Conservation (phyloP, 2,888 invertebrate species). For the Malachius bipustulatus region DNA sequence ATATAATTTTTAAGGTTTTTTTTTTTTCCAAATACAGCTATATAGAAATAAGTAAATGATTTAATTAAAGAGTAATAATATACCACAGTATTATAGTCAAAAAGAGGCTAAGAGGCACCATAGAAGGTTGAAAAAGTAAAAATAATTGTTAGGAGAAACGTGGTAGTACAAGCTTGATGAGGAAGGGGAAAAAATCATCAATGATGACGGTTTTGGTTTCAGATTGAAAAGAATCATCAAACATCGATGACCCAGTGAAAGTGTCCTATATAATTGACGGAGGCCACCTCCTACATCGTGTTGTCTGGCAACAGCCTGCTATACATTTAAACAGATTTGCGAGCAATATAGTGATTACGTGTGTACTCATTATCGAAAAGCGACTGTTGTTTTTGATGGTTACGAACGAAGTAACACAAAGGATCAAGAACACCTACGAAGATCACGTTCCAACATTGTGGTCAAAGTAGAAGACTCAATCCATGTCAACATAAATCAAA, state of each 20-base stretch:
- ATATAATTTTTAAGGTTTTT: too few relatives aligned
- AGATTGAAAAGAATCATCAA: not conserved
- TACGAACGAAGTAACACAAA: conserved; percentile 1
- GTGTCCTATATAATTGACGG: not conserved
- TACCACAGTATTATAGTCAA: too few relatives aligned
- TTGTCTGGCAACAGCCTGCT: not conserved
- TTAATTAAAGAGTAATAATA: too few relatives aligned
- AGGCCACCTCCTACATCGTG: not conserved
- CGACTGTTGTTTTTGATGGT: not conserved
- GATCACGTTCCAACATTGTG: too few relatives aligned
- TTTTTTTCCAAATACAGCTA: too few relatives aligned
- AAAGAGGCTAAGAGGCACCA: too few relatives aligned
- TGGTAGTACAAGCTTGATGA: too few relatives aligned
- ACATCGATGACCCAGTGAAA: not conserved
- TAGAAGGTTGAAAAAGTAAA: too few relatives aligned
- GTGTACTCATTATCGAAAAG: not conserved
- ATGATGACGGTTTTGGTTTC: not conserved
- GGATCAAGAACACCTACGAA: not conserved
- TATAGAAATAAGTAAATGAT: too few relatives aligned
- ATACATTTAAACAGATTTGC: conserved; percentile 1
- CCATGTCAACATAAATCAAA: too few relatives aligned
- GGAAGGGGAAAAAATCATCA: conserved; percentile 1
- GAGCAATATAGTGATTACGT: not conserved
- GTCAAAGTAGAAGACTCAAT: conserved; percentile 3
- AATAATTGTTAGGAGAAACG: too few relatives aligned